Percentiles rank a stretch among this genome's conserved stretches.
phyloP scores from a whole-genome alignment of 2,797 vertebrate species.

The Antrozous pallidus region DNA sequence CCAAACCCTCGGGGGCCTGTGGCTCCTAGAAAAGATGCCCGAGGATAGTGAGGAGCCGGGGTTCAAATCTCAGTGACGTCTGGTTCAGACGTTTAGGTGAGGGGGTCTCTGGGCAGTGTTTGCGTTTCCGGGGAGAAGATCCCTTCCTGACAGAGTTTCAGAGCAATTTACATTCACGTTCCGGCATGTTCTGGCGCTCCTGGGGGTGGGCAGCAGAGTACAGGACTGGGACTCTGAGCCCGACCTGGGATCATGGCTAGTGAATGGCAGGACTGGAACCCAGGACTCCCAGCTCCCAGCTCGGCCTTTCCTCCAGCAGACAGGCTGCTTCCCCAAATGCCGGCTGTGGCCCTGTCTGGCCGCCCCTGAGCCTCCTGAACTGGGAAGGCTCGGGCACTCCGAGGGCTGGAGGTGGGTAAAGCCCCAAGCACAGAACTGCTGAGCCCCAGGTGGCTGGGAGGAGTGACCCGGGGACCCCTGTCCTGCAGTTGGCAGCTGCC shows the following conservation, averaged over 20 bases:
- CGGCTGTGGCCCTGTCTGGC: background rate
- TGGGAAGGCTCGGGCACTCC: background rate
- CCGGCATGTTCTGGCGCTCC: fast-evolving
- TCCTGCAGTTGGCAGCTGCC: background rate
- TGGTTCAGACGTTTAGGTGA: background rate
- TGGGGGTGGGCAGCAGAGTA: background rate
- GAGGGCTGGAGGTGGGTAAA: fast-evolving
- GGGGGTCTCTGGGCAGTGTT: background rate
- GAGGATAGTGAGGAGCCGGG: too few species aligned
- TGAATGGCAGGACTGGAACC: background rate
- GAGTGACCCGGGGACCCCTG: background rate
- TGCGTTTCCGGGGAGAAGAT: background rate
- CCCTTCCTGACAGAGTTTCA: background rate
- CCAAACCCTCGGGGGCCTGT: background rate
- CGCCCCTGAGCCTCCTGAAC: fast-evolving
- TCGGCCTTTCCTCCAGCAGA: background rate
- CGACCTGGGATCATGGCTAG: fast-evolving
- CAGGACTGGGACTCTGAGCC: background rate
- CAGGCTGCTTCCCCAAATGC: background rate
- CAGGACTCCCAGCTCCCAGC: background rate
- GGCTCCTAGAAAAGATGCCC: background rate
- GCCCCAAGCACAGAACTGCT: background rate
- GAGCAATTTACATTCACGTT: background rate
- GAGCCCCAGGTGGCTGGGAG: background rate
- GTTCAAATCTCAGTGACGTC: background rate